phyloP scores from a whole-genome alignment of 2,113 vertebrate genomes.

The Entosphenus tridentatus region DNA sequence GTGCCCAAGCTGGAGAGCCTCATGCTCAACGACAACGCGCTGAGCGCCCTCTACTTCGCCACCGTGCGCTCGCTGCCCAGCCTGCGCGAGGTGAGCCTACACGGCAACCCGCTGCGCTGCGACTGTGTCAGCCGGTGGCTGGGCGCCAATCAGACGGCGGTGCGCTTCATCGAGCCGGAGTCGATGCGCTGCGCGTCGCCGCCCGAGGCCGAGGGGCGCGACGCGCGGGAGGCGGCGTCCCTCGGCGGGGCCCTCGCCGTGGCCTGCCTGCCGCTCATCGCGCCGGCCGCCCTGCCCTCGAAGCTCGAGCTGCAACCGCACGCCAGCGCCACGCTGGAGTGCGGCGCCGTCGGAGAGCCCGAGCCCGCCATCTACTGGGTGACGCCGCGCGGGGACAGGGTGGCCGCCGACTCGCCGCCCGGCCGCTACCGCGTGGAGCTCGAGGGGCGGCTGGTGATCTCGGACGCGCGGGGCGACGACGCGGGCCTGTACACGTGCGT shows the following conservation, averaged over 20 bases:
- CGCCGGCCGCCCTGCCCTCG: slow-evolving; percentile 20
- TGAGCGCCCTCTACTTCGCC: slow-evolving; percentile 64
- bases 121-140: slow-evolving; percentile 80
- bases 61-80: slow-evolving; percentile 68
- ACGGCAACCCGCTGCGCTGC: slow-evolving; percentile 74
- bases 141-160: slow-evolving; percentile 21
- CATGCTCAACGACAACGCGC: slow-evolving; percentile 85
- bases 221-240: slow-evolving; percentile 27
- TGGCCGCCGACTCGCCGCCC: slow-evolving; percentile 18
- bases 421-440: slow-evolving; percentile 31
- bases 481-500: slow-evolving; percentile 77
- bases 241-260: slow-evolving; percentile 15
- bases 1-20: slow-evolving; percentile 80
- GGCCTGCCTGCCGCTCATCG: slow-evolving; percentile 31
- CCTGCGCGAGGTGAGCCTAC: slow-evolving; percentile 79
- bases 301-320: slow-evolving; percentile 24
- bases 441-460: slow-evolving; percentile 66
- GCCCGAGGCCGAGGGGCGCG: slow-evolving; percentile 20
- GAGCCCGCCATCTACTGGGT: slow-evolving; percentile 42
- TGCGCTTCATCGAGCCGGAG: slow-evolving; percentile 29
- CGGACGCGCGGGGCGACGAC: slow-evolving; percentile 23
- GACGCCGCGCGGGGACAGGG: slow-evolving; percentile 34
- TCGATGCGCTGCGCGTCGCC: slow-evolving; percentile 30
- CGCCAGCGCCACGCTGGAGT: slow-evolving; percentile 26
- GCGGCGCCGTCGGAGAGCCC: slow-evolving; percentile 33